These are phyloP conservation scores for Mimachlamys varia DNA, from an alignment of 2,888 invertebrate species.

Conservation along the genomic window DNA sequence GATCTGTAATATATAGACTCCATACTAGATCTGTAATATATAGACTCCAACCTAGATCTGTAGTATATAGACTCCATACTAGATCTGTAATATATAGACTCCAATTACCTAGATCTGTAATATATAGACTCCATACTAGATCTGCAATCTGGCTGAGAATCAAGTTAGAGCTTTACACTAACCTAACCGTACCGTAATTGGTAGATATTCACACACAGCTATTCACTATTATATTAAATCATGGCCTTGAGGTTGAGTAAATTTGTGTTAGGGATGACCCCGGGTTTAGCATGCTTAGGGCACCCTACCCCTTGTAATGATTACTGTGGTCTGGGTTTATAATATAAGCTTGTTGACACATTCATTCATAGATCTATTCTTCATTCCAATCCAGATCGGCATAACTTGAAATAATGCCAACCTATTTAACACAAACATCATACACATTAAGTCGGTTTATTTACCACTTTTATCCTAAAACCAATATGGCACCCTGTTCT, in stretches of 20 bases:
- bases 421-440: constrained; percentile 13
- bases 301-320: neutral
- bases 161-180: neutral
- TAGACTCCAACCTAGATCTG: no score
- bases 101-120: no score
- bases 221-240: neutral
- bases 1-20: neutral
- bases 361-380: constrained; percentile 14
- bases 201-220: neutral
- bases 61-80: no score
- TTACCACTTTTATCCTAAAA: neutral
- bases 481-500: neutral
- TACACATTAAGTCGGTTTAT: neutral
- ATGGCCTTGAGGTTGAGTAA: neutral
- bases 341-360: constrained; percentile 20
- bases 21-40: no score
- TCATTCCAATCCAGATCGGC: neutral
- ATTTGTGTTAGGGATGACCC: neutral
- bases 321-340: neutral
- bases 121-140: neutral
- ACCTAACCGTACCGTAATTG: neutral
- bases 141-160: constrained; percentile 7
- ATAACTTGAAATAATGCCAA: constrained; percentile 31
- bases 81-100: neutral
- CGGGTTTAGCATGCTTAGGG: neutral